A percentile compares a stretch with the other conserved stretches of the same genome.
Evolutionary conservation across 2,797 vertebrate genomes (phyloP).

Genomic region (Cephalopachus bancanus): DNA sequence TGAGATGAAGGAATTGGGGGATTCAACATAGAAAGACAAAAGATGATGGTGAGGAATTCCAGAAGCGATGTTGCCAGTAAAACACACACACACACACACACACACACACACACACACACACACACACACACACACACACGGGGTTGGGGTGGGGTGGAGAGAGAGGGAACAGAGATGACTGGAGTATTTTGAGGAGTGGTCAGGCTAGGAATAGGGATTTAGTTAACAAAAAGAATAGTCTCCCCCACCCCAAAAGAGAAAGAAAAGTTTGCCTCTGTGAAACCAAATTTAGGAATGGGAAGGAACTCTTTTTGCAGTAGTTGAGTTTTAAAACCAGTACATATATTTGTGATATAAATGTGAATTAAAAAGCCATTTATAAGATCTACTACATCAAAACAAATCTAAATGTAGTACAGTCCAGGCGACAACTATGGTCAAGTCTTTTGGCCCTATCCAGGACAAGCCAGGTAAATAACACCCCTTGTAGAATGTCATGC

Average conservation of each 20-base stretch:
- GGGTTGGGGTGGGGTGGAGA: no score
- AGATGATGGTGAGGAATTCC: neutral
- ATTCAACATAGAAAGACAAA: neutral
- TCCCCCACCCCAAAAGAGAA: neutral
- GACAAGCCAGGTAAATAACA: neutral
- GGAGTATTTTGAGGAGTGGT: neutral
- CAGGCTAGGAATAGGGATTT: neutral
- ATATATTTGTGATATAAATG: conserved; percentile 12
- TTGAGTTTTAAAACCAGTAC: conserved; percentile 22
- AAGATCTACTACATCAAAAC: neutral
- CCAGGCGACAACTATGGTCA: neutral
- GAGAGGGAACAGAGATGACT: neutral
- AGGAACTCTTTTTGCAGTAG: neutral
- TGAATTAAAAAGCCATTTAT: conserved; percentile 6
- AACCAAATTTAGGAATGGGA: neutral
- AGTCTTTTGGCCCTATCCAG: neutral
- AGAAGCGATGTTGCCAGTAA: neutral
- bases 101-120: no score
- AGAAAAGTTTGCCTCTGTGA: neutral
- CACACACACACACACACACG: no score
- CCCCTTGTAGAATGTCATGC: neutral
- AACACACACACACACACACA: neutral
- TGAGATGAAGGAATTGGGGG: neutral
- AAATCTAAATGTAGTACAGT: neutral
- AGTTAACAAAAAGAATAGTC: neutral